A percentile compares a stretch with the other conserved stretches of the same genome.
Conservation (phyloP, 2,113 vertebrate genomes). For the Centropristis striata region DNA sequence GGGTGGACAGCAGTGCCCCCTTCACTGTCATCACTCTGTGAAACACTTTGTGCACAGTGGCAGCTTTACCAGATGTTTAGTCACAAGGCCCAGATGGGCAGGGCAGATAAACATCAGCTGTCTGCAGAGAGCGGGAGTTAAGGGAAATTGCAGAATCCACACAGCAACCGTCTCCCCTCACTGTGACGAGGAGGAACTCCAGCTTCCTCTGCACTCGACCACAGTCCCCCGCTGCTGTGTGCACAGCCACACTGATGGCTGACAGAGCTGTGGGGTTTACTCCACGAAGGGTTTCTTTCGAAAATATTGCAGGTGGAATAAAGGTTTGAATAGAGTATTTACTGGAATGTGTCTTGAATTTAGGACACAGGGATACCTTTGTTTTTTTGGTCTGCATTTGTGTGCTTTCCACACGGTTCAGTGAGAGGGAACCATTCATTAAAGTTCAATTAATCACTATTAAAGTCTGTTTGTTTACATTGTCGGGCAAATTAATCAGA, state of each 20-base stretch:
- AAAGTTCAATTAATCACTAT: conserved; percentile 15
- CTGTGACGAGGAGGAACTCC: conserved; percentile 48
- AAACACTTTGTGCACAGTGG: conserved; percentile 56
- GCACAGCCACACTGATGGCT: conserved; percentile 41
- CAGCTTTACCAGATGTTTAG: conserved; percentile 78
- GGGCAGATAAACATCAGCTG: conserved; percentile 78
- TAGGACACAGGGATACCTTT: background rate
- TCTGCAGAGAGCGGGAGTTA: conserved; percentile 51
- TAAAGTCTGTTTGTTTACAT: conserved; percentile 22
- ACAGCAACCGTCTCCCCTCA: conserved; percentile 35
- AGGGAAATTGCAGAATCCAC: conserved; percentile 56
- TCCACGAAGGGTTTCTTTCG: conserved; percentile 19
- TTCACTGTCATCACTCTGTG: conserved; percentile 59
- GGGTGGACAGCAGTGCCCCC: conserved; percentile 52
- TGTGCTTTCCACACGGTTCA: background rate
- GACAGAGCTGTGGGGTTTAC: conserved; percentile 28
- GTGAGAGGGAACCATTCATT: conserved; percentile 1
- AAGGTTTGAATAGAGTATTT: background rate
- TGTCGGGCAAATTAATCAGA: conserved; percentile 5
- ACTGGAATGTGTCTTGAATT: background rate
- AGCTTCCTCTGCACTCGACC: conserved; percentile 46
- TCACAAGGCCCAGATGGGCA: conserved; percentile 76
- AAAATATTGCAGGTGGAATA: background rate
- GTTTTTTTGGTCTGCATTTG: background rate
- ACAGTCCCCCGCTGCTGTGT: conserved; percentile 34